phyloP scores from a whole-genome alignment of 2,113 vertebrate genomes.

The Tyrannus savana region DNA sequence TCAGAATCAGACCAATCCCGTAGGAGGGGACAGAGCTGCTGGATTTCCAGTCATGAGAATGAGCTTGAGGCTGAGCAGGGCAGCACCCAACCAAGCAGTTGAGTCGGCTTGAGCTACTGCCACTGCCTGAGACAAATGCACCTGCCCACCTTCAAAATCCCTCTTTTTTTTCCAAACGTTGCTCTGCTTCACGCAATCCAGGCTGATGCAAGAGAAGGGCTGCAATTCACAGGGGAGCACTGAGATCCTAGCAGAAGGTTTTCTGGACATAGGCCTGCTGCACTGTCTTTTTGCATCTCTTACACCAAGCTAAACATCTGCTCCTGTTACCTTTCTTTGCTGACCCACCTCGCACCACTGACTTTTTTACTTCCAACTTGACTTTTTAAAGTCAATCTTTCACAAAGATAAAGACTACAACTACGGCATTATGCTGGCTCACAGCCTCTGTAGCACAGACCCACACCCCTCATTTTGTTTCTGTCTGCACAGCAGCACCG shows the following conservation, averaged over 20 bases:
- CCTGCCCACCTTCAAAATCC: neutral
- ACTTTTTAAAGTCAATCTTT: neutral
- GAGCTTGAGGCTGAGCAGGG: neutral
- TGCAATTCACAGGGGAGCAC: neutral
- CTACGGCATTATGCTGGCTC: neutral
- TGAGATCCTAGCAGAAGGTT: neutral
- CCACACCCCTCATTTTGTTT: accelerated
- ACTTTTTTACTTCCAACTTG: neutral
- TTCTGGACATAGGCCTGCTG: accelerated
- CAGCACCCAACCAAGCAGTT: neutral
- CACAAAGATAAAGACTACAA: neutral
- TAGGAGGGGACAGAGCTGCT: neutral
- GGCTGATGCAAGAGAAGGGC: neutral
- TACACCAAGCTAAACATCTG: neutral
- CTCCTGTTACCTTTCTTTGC: neutral
- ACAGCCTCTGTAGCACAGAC: neutral
- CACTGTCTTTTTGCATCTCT: neutral
- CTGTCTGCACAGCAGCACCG: neutral
- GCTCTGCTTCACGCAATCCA: neutral
- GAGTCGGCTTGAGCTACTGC: neutral
- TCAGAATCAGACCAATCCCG: neutral
- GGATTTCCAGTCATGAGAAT: neutral
- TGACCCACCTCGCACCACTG: accelerated
- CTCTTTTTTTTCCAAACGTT: neutral
- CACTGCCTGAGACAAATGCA: neutral